Conservation (phyloP, 37 sponge, comb jelly and placozoan genomes). For the Geodia barretti region DNA sequence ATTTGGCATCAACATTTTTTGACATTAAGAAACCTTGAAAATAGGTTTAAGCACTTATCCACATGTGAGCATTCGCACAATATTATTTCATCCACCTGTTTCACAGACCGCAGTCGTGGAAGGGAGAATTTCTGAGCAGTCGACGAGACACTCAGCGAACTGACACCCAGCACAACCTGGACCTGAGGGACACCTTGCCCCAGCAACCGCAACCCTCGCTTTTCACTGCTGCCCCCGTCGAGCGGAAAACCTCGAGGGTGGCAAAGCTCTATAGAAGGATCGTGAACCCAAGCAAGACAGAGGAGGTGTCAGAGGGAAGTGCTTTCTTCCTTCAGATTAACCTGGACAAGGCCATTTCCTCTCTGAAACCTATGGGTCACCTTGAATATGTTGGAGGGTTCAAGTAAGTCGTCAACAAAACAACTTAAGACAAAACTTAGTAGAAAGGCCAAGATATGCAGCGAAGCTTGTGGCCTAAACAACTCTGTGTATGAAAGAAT, state of each 20-base stretch:
- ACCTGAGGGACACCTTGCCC: not conserved
- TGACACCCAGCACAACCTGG: not conserved
- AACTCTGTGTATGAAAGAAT: too few relatives aligned
- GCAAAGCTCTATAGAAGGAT: not conserved
- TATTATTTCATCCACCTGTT: too few relatives aligned
- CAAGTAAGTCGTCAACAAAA: not conserved
- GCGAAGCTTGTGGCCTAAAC: too few relatives aligned
- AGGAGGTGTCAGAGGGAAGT: not conserved
- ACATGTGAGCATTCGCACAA: too few relatives aligned
- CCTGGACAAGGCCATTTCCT: not conserved
- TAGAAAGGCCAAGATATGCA: too few relatives aligned
- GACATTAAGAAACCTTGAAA: too few relatives aligned
- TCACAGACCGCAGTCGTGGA: not conserved
- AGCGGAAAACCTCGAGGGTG: not conserved
- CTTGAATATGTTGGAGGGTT: conserved; percentile 5
- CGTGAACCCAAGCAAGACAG: not conserved
- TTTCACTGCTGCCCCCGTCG: not conserved
- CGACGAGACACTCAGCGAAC: not conserved
- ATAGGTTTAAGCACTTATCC: too few relatives aligned
- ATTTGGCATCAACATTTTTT: too few relatives aligned
- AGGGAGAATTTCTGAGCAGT: conserved; percentile 15
- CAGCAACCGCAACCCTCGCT: not conserved
- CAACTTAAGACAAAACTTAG: too few relatives aligned
- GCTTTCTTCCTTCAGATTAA: not conserved
- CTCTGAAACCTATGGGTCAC: not conserved